phyloP scores from a whole-genome alignment of 2,888 invertebrate genomes.

The Microchrysa polita region DNA sequence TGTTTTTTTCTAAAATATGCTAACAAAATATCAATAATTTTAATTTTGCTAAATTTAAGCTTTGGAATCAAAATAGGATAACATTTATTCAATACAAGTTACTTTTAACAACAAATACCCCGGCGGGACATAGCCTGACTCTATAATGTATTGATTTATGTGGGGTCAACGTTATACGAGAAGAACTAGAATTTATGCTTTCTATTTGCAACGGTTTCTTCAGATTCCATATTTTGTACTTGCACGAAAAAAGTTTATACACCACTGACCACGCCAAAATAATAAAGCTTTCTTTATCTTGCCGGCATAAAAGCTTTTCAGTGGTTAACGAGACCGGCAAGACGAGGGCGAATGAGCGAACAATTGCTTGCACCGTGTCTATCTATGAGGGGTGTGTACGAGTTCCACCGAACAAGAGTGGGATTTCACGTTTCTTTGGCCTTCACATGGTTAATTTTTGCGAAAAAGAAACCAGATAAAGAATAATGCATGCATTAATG shows the following conservation, averaged over 20 bases:
- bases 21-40: too few species aligned
- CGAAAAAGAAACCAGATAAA: background rate
- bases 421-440: constrained; percentile 4
- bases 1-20: too few species aligned
- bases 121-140: too few species aligned
- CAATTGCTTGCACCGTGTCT: constrained; percentile 16
- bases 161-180: too few species aligned
- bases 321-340: background rate
- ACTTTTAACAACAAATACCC: too few species aligned
- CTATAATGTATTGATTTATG: too few species aligned
- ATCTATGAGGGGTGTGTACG: background rate
- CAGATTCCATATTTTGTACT: too few species aligned
- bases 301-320: constrained; percentile 11
- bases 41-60: too few species aligned
- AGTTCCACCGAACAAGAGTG: background rate
- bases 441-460: background rate
- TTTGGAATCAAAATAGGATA: too few species aligned
- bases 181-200: too few species aligned
- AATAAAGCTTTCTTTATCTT: background rate
- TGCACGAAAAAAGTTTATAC: background rate
- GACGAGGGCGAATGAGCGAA: background rate
- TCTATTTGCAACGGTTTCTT: too few species aligned
- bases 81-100: too few species aligned
- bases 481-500: constrained; percentile 29
- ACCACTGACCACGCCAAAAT: constrained; percentile 10